These are phyloP conservation scores for Hippocampus abdominalis DNA, from an alignment of 2,113 vertebrate genomes.

Conservation along the genomic window DNA sequence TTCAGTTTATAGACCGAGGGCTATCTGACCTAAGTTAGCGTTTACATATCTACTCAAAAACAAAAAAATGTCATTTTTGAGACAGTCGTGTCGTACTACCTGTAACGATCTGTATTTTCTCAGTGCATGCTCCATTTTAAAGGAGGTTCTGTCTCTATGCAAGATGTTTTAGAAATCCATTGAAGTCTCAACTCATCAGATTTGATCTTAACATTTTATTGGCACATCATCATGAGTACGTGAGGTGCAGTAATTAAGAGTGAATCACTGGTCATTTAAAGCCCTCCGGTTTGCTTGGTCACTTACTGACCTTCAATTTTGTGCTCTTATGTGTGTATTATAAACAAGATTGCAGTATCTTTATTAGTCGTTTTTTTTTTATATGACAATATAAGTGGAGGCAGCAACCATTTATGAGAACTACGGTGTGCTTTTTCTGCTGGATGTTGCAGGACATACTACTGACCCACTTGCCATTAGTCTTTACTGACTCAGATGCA, in stretches of 20 bases:
- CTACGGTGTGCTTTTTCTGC: not conserved
- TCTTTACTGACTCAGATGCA: constrained; percentile 39
- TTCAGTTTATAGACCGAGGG: constrained; percentile 57
- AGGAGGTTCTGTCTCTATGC: constrained; percentile 45
- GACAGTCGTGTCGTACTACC: constrained; percentile 7
- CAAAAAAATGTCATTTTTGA: not conserved
- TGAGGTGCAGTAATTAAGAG: constrained; percentile 1
- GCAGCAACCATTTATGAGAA: not conserved
- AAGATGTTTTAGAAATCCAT: constrained; percentile 37
- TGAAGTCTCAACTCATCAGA: constrained; percentile 12
- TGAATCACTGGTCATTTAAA: constrained; percentile 1
- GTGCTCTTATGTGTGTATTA: constrained; percentile 3
- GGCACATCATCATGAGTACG: not conserved
- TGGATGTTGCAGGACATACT: not conserved
- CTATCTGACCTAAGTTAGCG: constrained; percentile 40
- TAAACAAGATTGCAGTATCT: not conserved
- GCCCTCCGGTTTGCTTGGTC: constrained; percentile 5
- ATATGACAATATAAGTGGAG: not conserved
- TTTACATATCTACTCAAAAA: constrained; percentile 36
- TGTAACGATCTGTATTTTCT: not conserved
- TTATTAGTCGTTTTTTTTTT: not conserved
- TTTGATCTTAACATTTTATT: not conserved
- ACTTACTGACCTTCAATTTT: constrained; percentile 4
- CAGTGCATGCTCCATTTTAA: constrained; percentile 8
- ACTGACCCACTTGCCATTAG: constrained; percentile 4